Base-by-base conservation (phyloP, 2,113 vertebrate genomes). In the Regulus satrapa region DNA sequence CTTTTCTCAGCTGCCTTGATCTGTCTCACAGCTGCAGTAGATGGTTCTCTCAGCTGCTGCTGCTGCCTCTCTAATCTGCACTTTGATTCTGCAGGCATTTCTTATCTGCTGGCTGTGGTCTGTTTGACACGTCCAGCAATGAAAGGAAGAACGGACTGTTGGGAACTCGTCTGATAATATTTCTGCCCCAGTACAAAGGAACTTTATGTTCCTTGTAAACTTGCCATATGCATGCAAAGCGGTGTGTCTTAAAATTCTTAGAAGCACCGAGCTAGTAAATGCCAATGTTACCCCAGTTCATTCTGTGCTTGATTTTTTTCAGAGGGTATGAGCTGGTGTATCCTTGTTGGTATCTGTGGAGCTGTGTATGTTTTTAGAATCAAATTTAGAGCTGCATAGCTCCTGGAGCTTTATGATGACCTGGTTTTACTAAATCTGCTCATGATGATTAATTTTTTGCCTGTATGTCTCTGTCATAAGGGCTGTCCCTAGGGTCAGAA, bases 51-150 rank as follows among this genome's bases (percentile, higher is more conserved):
- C 90, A 59, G 96, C 85, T 72, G 67, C 71, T 25, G 43, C 43
- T 4, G 24, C 88, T 79, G 85, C 69, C 73, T 88, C 49, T 93
- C 43, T 90, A 52, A 94, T 96, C 89, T 85, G 82, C 3, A 29
- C 81, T 94, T 83, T 83, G 94, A 62, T 92, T 95, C 80, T 78
- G 82, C 26, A 82, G 78, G 87, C 74, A 69, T 90, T 96, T 54
- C 94, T 94, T 97, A 94, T 92, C 93, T 96, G 59, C 89, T 92
- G 75, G 55, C 64, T 92, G 32, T 71, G 87, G 49, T 93, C 92
- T 54, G 63, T 77, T 85, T 85, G 89, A 88, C 78, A 90, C 8
- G 19, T 71, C 93, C 87, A 95, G 59, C 85, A 67, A 56, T 40
- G 85, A 94, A 83, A 88, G 55, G 67, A 79, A 56, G 59, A 76